These are phyloP conservation scores for Parazoanthus atlanticus DNA, from an alignment of 92 coral and sea anemone genomes.

Conservation along the genomic window DNA sequence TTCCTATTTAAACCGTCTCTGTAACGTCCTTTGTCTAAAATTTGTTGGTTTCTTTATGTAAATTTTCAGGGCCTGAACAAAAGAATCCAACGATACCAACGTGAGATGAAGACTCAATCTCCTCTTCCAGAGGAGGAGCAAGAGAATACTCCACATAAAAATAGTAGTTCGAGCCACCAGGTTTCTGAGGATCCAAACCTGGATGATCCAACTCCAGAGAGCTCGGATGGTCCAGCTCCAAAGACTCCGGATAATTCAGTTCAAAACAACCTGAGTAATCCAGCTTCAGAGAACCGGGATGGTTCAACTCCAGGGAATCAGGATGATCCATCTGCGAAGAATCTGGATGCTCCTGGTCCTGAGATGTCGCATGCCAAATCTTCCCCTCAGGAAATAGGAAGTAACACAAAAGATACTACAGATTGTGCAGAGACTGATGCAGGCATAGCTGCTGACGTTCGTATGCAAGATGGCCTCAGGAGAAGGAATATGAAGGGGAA, in stretches of 20 bases:
- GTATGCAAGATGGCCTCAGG: constrained; percentile 5
- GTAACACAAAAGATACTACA: background rate
- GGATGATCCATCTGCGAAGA: background rate
- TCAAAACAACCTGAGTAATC: background rate
- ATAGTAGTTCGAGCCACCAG: background rate
- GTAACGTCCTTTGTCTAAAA: background rate
- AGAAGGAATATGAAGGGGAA: background rate
- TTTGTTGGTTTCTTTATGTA: background rate
- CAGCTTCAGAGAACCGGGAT: background rate
- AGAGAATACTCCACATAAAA: background rate
- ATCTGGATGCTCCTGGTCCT: background rate
- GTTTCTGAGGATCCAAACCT: background rate
- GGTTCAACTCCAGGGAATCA: background rate
- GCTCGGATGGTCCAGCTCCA: background rate
- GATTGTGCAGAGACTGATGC: background rate
- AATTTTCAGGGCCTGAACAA: constrained; percentile 28
- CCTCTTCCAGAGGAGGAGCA: constrained; percentile 15
- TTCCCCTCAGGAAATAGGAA: background rate
- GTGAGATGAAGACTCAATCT: constrained; percentile 21
- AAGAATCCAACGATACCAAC: constrained; percentile 23
- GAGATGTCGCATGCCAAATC: background rate
- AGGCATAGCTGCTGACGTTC: background rate
- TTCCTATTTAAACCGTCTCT: background rate
- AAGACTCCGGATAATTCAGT: background rate
- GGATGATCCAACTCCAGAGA: background rate